Percentiles rank a stretch among this genome's conserved stretches.
Evolutionary conservation across 2,113 vertebrate species (phyloP).

Genomic region (Colaptes auratus): DNA sequence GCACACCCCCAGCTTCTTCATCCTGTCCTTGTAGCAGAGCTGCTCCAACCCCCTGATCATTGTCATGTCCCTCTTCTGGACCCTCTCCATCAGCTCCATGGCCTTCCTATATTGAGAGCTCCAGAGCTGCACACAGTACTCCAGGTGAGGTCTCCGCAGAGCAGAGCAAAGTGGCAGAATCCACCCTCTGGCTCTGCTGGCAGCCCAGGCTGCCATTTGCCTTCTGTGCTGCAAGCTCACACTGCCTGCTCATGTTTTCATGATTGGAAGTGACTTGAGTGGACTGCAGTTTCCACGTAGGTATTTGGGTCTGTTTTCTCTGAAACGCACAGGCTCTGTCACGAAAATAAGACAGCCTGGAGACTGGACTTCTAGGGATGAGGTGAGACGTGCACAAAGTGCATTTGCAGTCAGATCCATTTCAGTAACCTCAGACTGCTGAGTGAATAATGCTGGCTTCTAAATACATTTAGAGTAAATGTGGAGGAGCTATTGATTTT

Average conservation of each 20-base stretch:
- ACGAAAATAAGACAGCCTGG: neutral
- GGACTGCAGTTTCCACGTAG: neutral
- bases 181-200: no score
- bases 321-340: neutral
- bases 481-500: slow-evolving; percentile 19
- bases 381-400: neutral
- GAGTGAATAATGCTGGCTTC: neutral
- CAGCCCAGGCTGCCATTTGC: no score
- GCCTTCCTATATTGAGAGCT: no score
- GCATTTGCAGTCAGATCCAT: neutral
- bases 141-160: no score
- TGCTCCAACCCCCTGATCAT: no score
- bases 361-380: neutral
- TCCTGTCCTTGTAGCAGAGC: no score
- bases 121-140: no score
- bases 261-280: neutral
- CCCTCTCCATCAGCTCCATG: no score
- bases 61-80: no score
- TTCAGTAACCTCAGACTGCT: neutral
- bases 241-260: neutral
- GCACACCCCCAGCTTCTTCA: no score
- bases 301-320: neutral
- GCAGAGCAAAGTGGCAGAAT: no score
- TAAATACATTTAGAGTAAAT: neutral
- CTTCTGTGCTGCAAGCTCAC: no score